Percentiles rank a stretch among this genome's conserved stretches.
Evolutionary conservation across 2,888 invertebrate species (phyloP).

Genomic region (Drosophila lutescens): DNA sequence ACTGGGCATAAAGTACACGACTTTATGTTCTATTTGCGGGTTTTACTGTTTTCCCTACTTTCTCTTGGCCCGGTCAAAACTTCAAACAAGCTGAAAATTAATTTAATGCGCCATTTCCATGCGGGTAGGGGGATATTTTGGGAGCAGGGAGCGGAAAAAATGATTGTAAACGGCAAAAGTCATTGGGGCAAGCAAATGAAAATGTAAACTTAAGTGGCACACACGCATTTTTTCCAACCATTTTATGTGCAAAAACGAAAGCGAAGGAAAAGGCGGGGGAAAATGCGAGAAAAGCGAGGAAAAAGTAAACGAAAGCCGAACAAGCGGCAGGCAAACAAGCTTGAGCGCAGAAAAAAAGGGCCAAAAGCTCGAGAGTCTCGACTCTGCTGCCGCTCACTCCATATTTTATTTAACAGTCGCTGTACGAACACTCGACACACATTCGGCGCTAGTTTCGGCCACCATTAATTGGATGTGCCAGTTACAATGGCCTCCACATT

Average conservation of each 20-base stretch:
- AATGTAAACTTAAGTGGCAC: conserved; percentile 75
- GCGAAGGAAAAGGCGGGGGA: conserved; percentile 1
- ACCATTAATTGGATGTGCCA: conserved; percentile 78
- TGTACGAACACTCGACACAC: conserved; percentile 69
- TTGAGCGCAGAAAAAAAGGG: conserved; percentile 50
- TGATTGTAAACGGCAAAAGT: conserved; percentile 76
- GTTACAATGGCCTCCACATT: conserved; percentile 52
- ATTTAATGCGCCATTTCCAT: conserved; percentile 74
- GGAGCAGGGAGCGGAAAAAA: conserved; percentile 40
- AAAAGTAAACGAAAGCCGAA: conserved; percentile 42
- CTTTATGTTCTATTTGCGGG: conserved; percentile 64
- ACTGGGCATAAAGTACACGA: conserved; percentile 67
- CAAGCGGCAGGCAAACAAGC: conserved; percentile 63
- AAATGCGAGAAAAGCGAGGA: conserved; percentile 10
- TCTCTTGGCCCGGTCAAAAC: conserved; percentile 55
- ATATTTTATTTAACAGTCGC: conserved; percentile 75
- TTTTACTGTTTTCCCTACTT: conserved; percentile 22
- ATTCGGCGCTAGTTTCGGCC: conserved; percentile 70
- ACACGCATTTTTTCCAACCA: conserved; percentile 48
- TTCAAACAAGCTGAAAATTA: conserved; percentile 77
- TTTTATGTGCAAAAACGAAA: conserved; percentile 37
- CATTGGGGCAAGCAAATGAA: conserved; percentile 74
- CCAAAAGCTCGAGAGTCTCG: conserved; percentile 56
- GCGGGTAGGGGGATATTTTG: conserved; percentile 17
- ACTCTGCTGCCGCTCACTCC: conserved; percentile 43